A percentile compares a stretch with the other conserved stretches of the same genome.
These are phyloP conservation scores for Brachionus calyciflorus DNA, from an alignment of 1,140 invertebrate species.

Conservation along the genomic window DNA sequence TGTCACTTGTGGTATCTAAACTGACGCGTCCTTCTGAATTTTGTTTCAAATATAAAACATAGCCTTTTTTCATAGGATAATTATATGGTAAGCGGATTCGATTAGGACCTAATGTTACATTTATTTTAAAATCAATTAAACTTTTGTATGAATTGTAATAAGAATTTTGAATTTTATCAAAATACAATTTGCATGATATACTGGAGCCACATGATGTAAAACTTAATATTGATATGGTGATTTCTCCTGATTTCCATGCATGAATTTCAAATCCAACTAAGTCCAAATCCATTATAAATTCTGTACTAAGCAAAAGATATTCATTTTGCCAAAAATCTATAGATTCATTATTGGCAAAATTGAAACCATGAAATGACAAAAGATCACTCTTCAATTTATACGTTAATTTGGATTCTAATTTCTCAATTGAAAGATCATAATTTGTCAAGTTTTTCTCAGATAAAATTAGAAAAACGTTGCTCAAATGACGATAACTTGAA, in stretches of 20 bases:
- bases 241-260: background rate
- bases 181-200: background rate
- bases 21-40: background rate
- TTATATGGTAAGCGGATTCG: background rate
- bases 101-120: background rate
- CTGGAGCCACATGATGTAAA: background rate
- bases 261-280: conserved; percentile 8
- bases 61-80: background rate
- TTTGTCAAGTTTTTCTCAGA: background rate
- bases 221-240: background rate
- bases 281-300: background rate
- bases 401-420: background rate
- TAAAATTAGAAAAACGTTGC: background rate
- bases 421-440: background rate
- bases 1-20: background rate
- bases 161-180: background rate
- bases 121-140: background rate
- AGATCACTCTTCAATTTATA: background rate
- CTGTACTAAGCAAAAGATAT: background rate
- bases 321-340: background rate
- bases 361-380: background rate
- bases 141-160: background rate
- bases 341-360: background rate
- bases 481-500: background rate
- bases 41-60: background rate